A percentile compares a stretch with the other conserved stretches of the same genome.
These are phyloP conservation scores for Salticus scenicus DNA, from an alignment of 2,888 invertebrate genomes.

Conservation along the genomic window DNA sequence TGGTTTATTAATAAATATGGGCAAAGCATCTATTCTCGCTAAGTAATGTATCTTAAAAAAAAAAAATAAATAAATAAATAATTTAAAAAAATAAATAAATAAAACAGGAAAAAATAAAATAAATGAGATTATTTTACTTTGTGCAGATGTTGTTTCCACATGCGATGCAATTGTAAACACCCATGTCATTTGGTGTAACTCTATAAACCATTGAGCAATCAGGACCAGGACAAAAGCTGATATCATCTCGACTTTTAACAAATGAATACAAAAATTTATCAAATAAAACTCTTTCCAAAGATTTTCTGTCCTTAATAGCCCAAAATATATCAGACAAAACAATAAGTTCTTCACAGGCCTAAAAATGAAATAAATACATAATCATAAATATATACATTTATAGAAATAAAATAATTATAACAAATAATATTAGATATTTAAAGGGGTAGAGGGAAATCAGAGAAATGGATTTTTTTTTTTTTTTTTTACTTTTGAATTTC, in stretches of 20 bases:
- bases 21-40: no score
- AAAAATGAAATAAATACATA: not conserved
- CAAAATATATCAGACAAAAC: conserved; percentile 47
- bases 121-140: conserved; percentile 25
- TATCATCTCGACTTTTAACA: conserved; percentile 26
- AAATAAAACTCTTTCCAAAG: conserved; percentile 15
- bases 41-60: not conserved
- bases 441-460: no score
- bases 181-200: conserved; percentile 30
- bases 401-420: no score
- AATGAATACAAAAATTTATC: conserved; percentile 37
- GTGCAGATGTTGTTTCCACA: conserved; percentile 48
- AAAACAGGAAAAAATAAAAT: no score
- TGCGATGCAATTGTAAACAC: conserved; percentile 26
- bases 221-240: conserved; percentile 53
- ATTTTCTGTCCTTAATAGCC: conserved; percentile 49
- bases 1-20: no score
- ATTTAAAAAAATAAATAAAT: not conserved
- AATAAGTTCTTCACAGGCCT: conserved; percentile 20
- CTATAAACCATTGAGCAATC: conserved; percentile 54
- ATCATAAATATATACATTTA: no score
- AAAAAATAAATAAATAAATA: not conserved
- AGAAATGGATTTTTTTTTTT: no score
- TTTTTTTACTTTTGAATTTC: no score
- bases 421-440: no score